Conservation (phyloP, 2,113 vertebrate species). For the Regulus satrapa region DNA sequence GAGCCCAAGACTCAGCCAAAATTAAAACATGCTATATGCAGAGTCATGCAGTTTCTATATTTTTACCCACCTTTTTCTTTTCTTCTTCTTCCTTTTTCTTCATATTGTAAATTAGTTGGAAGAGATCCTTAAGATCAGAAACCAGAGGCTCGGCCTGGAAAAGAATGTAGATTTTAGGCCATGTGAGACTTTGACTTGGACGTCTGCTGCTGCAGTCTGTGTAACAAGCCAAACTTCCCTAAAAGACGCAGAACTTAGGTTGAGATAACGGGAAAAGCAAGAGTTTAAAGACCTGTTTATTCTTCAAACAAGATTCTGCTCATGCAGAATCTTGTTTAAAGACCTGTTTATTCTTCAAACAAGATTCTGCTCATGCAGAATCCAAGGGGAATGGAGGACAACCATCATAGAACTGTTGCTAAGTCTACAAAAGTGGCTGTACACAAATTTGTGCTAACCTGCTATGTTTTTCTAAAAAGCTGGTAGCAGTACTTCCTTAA, state of each 20-base stretch:
- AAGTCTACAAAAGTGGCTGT: not conserved
- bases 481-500: not conserved
- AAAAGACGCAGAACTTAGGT: not conserved
- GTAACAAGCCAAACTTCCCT: not conserved
- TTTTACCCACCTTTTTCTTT: conserved; percentile 77
- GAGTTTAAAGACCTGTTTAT: not conserved
- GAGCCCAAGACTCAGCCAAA: not conserved
- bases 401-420: not conserved
- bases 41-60: not conserved
- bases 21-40: not conserved
- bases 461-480: not conserved
- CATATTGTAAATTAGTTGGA: conserved; percentile 92
- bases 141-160: conserved; percentile 91
- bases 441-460: not conserved
- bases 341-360: not conserved
- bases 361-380: not conserved
- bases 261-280: not conserved
- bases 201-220: not conserved
- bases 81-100: conserved; percentile 88
- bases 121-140: conserved; percentile 93
- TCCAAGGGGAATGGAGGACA: not conserved
- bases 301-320: not conserved
- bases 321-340: too few species aligned
- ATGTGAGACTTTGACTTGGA: not conserved
- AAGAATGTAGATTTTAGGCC: not conserved